Percentiles rank a stretch among this genome's conserved stretches.
phyloP scores from a whole-genome alignment of 2,113 vertebrate species.

The Erythrolamprus reginae region DNA sequence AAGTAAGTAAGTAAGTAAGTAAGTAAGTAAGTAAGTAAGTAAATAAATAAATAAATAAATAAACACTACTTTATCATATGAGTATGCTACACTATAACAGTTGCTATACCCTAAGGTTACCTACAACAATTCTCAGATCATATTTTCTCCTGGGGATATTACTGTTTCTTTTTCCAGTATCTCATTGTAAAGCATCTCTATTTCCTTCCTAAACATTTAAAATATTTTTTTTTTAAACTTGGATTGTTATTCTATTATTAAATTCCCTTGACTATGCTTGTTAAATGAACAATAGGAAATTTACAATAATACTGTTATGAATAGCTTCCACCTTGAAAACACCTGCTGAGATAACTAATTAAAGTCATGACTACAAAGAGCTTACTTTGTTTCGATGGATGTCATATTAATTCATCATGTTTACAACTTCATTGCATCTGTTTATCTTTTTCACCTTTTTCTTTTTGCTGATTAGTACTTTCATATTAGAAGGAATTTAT shows the following conservation, averaged over 20 bases:
- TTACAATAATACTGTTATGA: not conserved
- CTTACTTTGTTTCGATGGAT: not conserved
- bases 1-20: too few relatives aligned
- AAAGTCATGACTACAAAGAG: not conserved
- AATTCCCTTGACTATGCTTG: not conserved
- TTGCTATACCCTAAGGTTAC: not conserved
- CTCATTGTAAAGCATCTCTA: not conserved
- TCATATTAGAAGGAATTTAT: not conserved
- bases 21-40: too few relatives aligned
- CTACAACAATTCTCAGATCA: not conserved
- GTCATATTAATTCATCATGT: not conserved
- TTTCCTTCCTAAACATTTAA: not conserved
- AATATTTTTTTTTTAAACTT: not conserved
- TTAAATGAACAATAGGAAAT: not conserved
- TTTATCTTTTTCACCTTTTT: not conserved
- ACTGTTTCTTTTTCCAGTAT: not conserved
- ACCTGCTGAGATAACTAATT: slow-evolving; percentile 12
- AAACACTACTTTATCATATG: not conserved
- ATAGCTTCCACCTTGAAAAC: slow-evolving; percentile 14
- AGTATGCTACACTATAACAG: not conserved
- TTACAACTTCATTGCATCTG: not conserved
- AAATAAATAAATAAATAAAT: too few relatives aligned
- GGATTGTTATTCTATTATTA: slow-evolving; percentile 1
- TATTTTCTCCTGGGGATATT: not conserved
- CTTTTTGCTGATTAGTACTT: not conserved